phyloP scores from a whole-genome alignment of 2,888 invertebrate species.

The Drosophila austrosaltans region DNA sequence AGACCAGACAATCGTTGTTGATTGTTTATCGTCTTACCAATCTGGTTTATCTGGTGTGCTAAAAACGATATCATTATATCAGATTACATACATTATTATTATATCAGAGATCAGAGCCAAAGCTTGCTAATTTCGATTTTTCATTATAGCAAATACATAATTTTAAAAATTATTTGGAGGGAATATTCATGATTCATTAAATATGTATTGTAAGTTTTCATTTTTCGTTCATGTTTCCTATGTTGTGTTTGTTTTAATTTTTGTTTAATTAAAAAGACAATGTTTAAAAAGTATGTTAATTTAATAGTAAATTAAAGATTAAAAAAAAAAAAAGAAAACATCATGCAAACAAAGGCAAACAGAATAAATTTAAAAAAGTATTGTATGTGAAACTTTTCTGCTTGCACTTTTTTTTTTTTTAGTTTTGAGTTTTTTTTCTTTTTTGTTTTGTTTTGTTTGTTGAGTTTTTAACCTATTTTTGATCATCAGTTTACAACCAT shows the following conservation, averaged over 20 bases:
- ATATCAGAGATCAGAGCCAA: conserved; percentile 63
- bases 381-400: conserved; percentile 3
- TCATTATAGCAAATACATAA: conserved; percentile 71
- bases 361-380: not conserved
- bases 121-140: conserved; percentile 44
- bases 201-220: conserved; percentile 59
- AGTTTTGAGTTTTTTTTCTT: not conserved
- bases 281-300: conserved; percentile 1
- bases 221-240: conserved; percentile 50
- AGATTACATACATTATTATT: conserved; percentile 50
- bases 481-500: conserved; percentile 82
- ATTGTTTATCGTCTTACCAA: not conserved
- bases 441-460: conserved; percentile 13
- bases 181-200: conserved; percentile 81
- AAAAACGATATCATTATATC: conserved; percentile 40
- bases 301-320: conserved; percentile 6
- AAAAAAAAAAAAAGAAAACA: conserved; percentile 31
- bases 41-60: conserved; percentile 33
- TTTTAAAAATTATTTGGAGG: conserved; percentile 83
- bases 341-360: not conserved
- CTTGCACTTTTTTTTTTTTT: conserved; percentile 1
- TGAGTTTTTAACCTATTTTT: conserved; percentile 72
- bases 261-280: not conserved
- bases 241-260: conserved; percentile 6
- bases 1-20: not conserved